Conservation (phyloP, 2,888 invertebrate genomes). For the Dromius quadrimaculatus region DNA sequence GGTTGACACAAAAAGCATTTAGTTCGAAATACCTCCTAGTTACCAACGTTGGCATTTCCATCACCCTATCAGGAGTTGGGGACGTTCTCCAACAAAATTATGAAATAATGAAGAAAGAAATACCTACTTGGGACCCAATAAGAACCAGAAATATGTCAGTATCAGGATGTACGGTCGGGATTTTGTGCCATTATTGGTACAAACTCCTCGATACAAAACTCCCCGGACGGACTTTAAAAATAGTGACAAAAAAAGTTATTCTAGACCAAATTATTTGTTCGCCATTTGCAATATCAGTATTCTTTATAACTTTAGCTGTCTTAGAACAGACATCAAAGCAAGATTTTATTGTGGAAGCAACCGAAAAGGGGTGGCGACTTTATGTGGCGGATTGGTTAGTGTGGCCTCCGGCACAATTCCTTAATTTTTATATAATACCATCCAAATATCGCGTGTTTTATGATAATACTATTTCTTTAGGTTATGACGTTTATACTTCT, state of each 20-base stretch:
- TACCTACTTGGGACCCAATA: conserved; percentile 70
- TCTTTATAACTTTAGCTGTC: conserved; percentile 81
- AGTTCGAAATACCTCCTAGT: conserved; percentile 76
- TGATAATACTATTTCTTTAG: conserved; percentile 86
- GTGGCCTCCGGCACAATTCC: conserved; percentile 92
- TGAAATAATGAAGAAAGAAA: conserved; percentile 73
- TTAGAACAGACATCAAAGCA: conserved; percentile 75
- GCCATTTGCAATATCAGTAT: conserved; percentile 81
- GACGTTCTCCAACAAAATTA: conserved; percentile 86
- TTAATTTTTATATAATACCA: conserved; percentile 92
- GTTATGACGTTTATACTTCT: conserved; percentile 88
- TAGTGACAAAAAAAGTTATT: conserved; percentile 82
- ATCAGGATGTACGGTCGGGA: conserved; percentile 82
- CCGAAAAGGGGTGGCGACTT: conserved; percentile 79
- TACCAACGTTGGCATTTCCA: conserved; percentile 85
- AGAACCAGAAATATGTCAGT: conserved; percentile 83
- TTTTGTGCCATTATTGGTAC: conserved; percentile 91
- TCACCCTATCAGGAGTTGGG: conserved; percentile 80
- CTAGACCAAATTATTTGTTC: conserved; percentile 88
- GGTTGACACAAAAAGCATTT: conserved; percentile 68
- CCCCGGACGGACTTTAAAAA: conserved; percentile 75
- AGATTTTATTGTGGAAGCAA: conserved; percentile 77
- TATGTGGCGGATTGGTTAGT: conserved; percentile 91
- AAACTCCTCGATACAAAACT: conserved; percentile 78
- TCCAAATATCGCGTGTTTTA: conserved; percentile 86